Base-by-base conservation (phyloP, 2,888 invertebrate species). In the Rotaria magnacalcarata region DNA sequence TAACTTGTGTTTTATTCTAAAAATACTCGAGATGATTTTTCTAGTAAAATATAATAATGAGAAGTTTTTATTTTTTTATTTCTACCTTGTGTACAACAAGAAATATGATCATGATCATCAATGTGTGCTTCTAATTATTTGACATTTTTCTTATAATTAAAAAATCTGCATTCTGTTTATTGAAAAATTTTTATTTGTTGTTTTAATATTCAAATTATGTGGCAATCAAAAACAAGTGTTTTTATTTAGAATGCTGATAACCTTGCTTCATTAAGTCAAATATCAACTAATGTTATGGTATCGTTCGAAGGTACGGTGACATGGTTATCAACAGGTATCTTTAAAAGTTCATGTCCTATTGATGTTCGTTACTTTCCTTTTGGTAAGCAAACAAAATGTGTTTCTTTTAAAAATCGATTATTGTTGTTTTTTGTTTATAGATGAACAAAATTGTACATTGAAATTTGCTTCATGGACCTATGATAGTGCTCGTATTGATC, bases 401-500 rank as follows among this genome's bases (percentile, higher is more conserved):
- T 27, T 43, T 34, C 16, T 50, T n/a, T 1, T 16, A 52, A 34
- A 34, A 34, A 34, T 2, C 34, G 1, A 34, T 34, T 34, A 34
- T 2, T 34, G 34, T 1, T 34, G 34, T 34, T 34, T 34, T 34
- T 34, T 34, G 34, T 34, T 34, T 0, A 27, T 27, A 84, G 84
- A 93, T 89, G 86, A 86, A 5, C 92, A 92, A 89, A 91, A 91
- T 89, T 93, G 93, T 88, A 90, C 91, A 60, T 91, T 93, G 90
- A 91, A 92, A 88, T 93, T 93, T 87, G 92, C 92, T 14, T 92
- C 92, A 2, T 93, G 93, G 93, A 92, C 92, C 0, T 93, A 92
- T 89, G 92, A 92, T 87, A 92, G 92, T 19, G 91, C 89, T 84
- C 91, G 92, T 88, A 89, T 93, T 86, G 89, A 89, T 87, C 87